phyloP scores from a whole-genome alignment of 2,113 vertebrate genomes.

The Prietella phreatophila region DNA sequence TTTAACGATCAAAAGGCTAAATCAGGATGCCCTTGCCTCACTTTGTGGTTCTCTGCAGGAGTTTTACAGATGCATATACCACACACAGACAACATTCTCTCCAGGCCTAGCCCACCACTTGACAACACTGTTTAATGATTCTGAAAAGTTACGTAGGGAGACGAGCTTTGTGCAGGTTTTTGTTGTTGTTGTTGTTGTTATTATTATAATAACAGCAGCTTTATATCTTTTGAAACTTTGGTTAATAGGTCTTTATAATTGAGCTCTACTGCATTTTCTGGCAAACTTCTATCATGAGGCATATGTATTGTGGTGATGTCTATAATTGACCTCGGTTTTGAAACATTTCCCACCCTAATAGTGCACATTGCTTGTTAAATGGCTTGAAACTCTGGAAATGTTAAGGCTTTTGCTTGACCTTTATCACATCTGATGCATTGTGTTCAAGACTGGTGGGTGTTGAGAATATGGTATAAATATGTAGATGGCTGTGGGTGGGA shows the following conservation, averaged over 20 bases:
- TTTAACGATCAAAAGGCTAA: not conserved
- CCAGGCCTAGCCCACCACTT: not conserved
- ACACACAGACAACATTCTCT: not conserved
- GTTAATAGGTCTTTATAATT: not conserved
- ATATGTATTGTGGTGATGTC: not conserved
- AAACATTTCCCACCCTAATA: not conserved
- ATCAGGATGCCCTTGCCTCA: not conserved
- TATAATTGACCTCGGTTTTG: not conserved
- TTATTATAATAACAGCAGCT: not conserved
- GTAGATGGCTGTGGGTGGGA: not conserved
- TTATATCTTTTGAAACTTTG: not conserved
- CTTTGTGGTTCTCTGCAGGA: not conserved
- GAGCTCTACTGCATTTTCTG: not conserved
- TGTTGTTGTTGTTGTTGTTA: too few relatives aligned
- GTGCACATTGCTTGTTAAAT: not conserved
- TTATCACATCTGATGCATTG: not conserved
- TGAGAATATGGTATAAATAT: not conserved
- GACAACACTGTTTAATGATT: not conserved
- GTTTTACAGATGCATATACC: not conserved
- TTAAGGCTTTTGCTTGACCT: not conserved
- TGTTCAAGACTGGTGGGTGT: not conserved
- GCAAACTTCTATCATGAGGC: not conserved
- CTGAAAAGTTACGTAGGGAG: not conserved
- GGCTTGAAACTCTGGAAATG: too few relatives aligned
- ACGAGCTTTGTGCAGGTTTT: not conserved